A percentile compares a stretch with the other conserved stretches of the same genome.
These are phyloP conservation scores for Oophaga sylvatica DNA, from an alignment of 2,797 vertebrate species.

Conservation along the genomic window DNA sequence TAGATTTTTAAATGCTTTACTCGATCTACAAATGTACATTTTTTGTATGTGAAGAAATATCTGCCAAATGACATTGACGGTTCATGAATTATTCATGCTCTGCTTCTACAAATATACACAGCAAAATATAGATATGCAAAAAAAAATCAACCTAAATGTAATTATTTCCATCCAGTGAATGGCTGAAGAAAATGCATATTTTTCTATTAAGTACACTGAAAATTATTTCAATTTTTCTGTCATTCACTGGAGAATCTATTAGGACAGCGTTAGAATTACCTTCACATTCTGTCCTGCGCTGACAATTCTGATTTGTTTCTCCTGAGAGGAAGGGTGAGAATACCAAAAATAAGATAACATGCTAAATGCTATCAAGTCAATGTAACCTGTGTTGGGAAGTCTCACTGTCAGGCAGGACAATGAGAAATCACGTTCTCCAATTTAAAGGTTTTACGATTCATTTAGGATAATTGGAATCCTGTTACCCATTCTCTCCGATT, in stretches of 20 bases:
- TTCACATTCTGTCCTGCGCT: slow-evolving; percentile 5
- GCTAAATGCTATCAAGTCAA: slow-evolving; percentile 32
- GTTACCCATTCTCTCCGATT: slow-evolving; percentile 33
- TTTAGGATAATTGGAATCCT: slow-evolving; percentile 37
- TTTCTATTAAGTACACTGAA: slow-evolving; percentile 31
- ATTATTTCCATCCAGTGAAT: slow-evolving; percentile 19
- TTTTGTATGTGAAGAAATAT: background rate
- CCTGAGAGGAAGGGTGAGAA: slow-evolving; percentile 14
- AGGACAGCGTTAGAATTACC: slow-evolving; percentile 31
- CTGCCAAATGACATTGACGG: background rate
- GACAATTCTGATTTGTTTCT: slow-evolving; percentile 50
- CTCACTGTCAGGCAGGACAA: slow-evolving; percentile 24
- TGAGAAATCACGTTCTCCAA: slow-evolving; percentile 39
- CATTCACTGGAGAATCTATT: slow-evolving; percentile 44
- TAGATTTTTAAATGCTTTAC: background rate
- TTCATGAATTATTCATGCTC: slow-evolving; percentile 20
- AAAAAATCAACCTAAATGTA: background rate
- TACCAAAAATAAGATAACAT: slow-evolving; percentile 39
- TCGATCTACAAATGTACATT: background rate
- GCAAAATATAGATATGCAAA: slow-evolving; percentile 24
- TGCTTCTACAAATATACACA: background rate
- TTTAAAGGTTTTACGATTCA: slow-evolving; percentile 30
- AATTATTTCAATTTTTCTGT: slow-evolving; percentile 46
- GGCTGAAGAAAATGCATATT: slow-evolving; percentile 7
- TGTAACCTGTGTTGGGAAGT: slow-evolving; percentile 25